phyloP scores from a whole-genome alignment of 1,140 invertebrate species.

The Drosophila albomicans region DNA sequence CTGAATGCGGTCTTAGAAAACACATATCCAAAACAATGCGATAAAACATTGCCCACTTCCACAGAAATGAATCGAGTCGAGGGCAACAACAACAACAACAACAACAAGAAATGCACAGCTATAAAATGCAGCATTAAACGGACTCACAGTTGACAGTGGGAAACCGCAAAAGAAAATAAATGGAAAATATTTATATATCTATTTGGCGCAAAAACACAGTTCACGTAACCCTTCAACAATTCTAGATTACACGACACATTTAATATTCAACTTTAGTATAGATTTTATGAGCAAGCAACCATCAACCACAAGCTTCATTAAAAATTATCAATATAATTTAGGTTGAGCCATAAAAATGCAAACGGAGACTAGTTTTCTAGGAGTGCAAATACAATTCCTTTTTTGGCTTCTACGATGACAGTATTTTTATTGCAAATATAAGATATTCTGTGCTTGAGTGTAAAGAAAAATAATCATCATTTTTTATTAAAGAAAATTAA shows the following conservation, averaged over 20 bases:
- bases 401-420: no score
- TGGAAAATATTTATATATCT: neutral
- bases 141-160: conserved; percentile 13
- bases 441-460: no score
- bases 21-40: conserved; percentile 9
- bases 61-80: conserved; percentile 10
- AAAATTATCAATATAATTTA: neutral
- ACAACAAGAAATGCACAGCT: conserved; percentile 39
- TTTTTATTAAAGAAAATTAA: neutral
- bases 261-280: neutral
- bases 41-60: conserved; percentile 17
- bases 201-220: neutral
- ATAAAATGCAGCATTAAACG: conserved; percentile 58
- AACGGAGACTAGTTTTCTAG: neutral
- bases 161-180: conserved; percentile 17
- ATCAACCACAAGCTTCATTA: neutral
- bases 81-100: neutral
- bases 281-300: neutral
- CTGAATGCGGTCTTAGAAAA: neutral
- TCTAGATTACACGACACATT: neutral
- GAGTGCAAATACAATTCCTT: neutral
- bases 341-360: neutral
- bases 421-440: no score
- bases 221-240: neutral
- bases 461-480: neutral